Evolutionary conservation across 2,888 invertebrate species (phyloP).

Genomic region (Pollenia labialis): DNA sequence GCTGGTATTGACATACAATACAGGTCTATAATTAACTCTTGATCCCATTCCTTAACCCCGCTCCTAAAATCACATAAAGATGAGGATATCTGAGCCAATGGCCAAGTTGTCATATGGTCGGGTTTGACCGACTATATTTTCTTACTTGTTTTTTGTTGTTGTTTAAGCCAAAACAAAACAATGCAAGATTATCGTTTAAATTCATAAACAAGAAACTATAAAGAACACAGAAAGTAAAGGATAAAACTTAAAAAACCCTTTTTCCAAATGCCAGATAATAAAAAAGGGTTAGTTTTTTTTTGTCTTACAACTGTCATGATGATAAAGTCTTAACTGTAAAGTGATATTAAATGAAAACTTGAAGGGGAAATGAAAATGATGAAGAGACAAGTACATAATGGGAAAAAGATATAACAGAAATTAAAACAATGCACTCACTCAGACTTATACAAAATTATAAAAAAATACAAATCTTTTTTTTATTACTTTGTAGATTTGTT

Average conservation of each 20-base stretch:
- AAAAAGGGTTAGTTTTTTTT: conserved; percentile 31
- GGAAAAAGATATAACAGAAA: conserved; percentile 14
- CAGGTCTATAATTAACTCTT: too few relatives aligned
- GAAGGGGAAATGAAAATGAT: conserved; percentile 32
- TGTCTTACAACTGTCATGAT: conserved; percentile 47
- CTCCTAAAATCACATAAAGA: too few relatives aligned
- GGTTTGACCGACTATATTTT: too few relatives aligned
- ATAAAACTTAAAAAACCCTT: neutral
- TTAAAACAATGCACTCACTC: conserved; percentile 31
- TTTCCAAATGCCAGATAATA: neutral
- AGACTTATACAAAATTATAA: too few relatives aligned
- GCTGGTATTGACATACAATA: too few relatives aligned
- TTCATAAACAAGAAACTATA: neutral
- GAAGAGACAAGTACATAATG: conserved; percentile 12
- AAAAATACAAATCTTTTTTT: too few relatives aligned
- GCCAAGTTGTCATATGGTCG: too few relatives aligned
- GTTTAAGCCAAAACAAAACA: conserved; percentile 35
- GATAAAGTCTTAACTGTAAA: conserved; percentile 63
- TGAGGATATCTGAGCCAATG: too few relatives aligned
- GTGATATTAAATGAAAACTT: conserved; percentile 57
- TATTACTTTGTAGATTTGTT: neutral
- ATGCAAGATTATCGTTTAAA: conserved; percentile 52
- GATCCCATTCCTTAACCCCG: too few relatives aligned
- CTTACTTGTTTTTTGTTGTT: too few relatives aligned
- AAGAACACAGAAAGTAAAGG: conserved; percentile 1